Evolutionary conservation across 2,888 invertebrate species (phyloP).

Genomic region (Zaprionus lineosus): DNA sequence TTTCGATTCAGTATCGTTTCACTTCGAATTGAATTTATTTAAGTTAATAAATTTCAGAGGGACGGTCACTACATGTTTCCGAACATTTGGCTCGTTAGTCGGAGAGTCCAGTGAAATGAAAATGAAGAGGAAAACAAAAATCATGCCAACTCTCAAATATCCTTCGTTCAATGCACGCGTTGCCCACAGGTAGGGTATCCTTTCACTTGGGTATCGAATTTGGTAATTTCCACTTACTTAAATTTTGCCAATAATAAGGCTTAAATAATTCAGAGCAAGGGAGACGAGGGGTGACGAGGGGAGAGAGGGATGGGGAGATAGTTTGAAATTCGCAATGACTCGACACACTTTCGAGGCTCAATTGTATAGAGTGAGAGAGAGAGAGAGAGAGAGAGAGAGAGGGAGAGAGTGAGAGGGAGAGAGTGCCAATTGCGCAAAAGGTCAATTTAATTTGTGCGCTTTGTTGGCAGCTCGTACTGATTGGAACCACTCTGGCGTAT

Average conservation of each 20-base stretch:
- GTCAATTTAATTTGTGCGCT: constrained; percentile 68
- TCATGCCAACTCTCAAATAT: background rate
- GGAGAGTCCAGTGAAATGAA: constrained; percentile 5
- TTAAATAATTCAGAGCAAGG: too few relatives aligned
- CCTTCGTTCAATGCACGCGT: too few relatives aligned
- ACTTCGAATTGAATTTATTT: constrained; percentile 47
- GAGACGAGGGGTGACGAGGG: too few relatives aligned
- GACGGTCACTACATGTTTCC: constrained; percentile 23
- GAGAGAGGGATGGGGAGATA: too few relatives aligned
- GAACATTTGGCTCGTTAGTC: constrained; percentile 49
- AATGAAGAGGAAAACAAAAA: background rate
- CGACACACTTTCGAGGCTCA: too few relatives aligned
- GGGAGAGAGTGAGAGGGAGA: background rate
- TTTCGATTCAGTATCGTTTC: background rate
- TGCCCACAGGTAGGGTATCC: too few relatives aligned
- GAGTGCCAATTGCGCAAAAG: constrained; percentile 54
- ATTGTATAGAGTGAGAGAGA: too few relatives aligned
- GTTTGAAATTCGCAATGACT: too few relatives aligned
- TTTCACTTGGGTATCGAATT: too few relatives aligned
- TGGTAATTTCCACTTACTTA: too few relatives aligned
- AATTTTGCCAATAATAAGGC: too few relatives aligned
- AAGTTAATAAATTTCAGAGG: constrained; percentile 24
- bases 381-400: too few relatives aligned
- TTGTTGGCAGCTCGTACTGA: constrained; percentile 36
- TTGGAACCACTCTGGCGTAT: constrained; percentile 55